Base-by-base conservation (phyloP, 2,797 vertebrate genomes). In the Myotis vivesi region DNA sequence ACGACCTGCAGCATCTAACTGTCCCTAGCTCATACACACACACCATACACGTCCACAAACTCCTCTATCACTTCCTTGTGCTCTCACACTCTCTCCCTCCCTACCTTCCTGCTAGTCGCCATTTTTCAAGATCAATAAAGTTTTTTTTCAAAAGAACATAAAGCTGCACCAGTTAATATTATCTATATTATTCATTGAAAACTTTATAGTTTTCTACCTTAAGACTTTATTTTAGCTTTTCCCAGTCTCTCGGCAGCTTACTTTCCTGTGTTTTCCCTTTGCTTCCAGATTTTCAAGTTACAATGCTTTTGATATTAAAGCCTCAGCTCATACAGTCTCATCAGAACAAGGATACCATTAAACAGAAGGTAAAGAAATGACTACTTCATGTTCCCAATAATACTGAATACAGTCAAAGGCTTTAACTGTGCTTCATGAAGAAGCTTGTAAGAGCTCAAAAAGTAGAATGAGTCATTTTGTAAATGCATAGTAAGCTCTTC, bases 221-320 rank as follows among this genome's bases (percentile, higher is more conserved):
- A 53, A 57, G 23, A 38, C 36, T 75, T 66, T 75, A n/a, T 62
- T 94, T 93, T 64, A 41, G 16, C 7, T 87, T 68, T 91, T 76
- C 25, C 8, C 23, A 57, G 6, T 33, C 10, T 36, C 55, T 81
- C 44, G 28, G n/a, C 33, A 51, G 3, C 5, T 68, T 13, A 20
- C 16, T 59, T 85, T 71, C 68, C 33, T 81, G 6, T 22, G 57
- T 72, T 84, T 95, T 59, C 9, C 33, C 19, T 90, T 87, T 51
- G n/a, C 6, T 51, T 93, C 30, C 41, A 72, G 41, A 68, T 84
- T 86, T 77, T 53, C 51, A 30, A 77, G 15, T 83, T 72, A 94
- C 89, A 91, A 59, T 80, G 30, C 38, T 87, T 86, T 89, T 87
- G 36, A 89, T 62, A 72, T 89, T 90, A 89, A 93, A 93, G 62